Conservation (phyloP, 2,797 vertebrate genomes). For the Tolypeutes matacus region DNA sequence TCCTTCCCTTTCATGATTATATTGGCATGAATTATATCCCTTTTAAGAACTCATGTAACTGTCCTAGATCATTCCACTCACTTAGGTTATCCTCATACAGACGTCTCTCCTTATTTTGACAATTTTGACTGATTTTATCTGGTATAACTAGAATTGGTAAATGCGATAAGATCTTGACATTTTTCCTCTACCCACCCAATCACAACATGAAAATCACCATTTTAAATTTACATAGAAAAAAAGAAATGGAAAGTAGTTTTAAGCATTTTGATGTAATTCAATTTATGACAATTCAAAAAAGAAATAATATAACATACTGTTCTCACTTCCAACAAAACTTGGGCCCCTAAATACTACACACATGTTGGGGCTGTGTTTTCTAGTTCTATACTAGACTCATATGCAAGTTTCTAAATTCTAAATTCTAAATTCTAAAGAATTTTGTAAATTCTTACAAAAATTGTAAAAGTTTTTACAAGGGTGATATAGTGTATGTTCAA, state of each 20-base stretch:
- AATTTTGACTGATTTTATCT: not conserved
- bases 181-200: not conserved
- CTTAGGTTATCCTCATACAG: not conserved
- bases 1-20: not conserved
- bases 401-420: not conserved
- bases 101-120: not conserved
- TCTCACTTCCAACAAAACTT: not conserved
- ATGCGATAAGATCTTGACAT: not conserved
- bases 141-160: not conserved
- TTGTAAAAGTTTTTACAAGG: no score
- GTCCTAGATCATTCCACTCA: not conserved
- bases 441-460: no score
- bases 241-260: not conserved
- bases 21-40: not conserved
- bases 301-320: not conserved
- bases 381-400: not conserved
- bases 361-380: not conserved
- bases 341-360: not conserved
- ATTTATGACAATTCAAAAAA: constrained; percentile 19
- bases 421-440: no score
- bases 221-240: constrained; percentile 12
- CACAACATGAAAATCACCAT: not conserved
- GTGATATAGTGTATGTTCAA: not conserved
- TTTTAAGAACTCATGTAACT: not conserved
- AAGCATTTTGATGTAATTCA: not conserved